phyloP scores from a whole-genome alignment of 2,888 invertebrate species.

The Meta bourneti region DNA sequence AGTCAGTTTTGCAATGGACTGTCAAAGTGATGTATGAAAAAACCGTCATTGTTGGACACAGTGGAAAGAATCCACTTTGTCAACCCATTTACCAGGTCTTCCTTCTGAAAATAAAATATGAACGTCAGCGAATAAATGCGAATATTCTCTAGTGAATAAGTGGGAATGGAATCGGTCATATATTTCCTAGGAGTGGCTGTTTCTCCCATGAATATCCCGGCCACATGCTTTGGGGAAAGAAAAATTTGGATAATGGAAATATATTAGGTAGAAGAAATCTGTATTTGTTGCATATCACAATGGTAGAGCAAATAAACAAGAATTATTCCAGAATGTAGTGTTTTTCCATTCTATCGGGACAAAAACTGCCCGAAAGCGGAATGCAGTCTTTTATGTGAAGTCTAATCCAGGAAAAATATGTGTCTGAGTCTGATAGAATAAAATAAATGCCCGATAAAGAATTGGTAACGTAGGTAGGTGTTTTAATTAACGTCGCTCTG shows the following conservation, averaged over 20 bases:
- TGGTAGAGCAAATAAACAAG: background rate
- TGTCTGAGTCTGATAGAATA: too few relatives aligned
- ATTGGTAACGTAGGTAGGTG: too few relatives aligned
- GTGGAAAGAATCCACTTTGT: slow-evolving; percentile 63
- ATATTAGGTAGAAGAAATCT: background rate
- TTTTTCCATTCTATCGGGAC: too few relatives aligned
- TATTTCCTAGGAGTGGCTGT: slow-evolving; percentile 17
- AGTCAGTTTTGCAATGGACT: slow-evolving; percentile 14
- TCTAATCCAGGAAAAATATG: too few relatives aligned
- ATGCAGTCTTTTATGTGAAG: too few relatives aligned
- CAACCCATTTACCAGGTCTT: slow-evolving; percentile 57
- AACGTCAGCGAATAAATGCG: slow-evolving; percentile 47
- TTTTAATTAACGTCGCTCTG: too few relatives aligned
- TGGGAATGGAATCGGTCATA: slow-evolving; percentile 12
- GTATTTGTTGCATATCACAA: background rate
- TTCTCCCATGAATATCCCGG: background rate
- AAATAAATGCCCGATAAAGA: too few relatives aligned
- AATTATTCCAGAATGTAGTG: background rate
- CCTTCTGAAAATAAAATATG: slow-evolving; percentile 51
- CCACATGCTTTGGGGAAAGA: background rate
- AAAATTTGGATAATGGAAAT: background rate
- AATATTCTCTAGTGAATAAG: slow-evolving; percentile 23
- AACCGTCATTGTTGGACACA: slow-evolving; percentile 51
- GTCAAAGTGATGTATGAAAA: slow-evolving; percentile 54
- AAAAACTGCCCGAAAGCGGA: too few relatives aligned